phyloP scores from a whole-genome alignment of 2,113 vertebrate species.

The Mustela lutreola region DNA sequence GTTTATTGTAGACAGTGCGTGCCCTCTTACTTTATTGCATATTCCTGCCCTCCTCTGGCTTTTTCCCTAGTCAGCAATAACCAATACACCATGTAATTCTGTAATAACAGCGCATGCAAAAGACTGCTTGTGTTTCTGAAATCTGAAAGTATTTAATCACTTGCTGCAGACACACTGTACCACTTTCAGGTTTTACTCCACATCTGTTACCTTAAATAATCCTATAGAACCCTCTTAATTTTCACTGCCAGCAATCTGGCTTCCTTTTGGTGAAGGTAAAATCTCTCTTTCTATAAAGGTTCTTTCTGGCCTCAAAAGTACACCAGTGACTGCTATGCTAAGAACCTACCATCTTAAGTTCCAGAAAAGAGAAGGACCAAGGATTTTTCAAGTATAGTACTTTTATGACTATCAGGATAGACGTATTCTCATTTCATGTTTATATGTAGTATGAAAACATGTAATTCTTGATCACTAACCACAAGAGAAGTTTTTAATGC shows the following conservation, averaged over 20 bases:
- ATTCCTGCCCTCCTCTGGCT: neutral
- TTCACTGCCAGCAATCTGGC: conserved; percentile 54
- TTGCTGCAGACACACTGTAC: conserved; percentile 40
- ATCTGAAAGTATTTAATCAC: conserved; percentile 61
- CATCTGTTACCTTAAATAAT: conserved; percentile 68
- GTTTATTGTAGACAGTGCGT: neutral
- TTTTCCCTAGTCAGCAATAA: conserved; percentile 61
- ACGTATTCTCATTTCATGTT: neutral
- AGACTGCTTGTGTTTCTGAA: conserved; percentile 36
- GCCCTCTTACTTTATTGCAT: neutral
- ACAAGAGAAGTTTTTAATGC: neutral
- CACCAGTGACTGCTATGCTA: neutral
- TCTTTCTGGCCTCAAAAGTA: conserved; percentile 32
- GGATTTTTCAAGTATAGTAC: neutral
- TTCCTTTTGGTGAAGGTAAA: conserved; percentile 40
- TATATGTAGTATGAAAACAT: neutral
- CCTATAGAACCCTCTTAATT: conserved; percentile 65
- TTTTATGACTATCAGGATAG: neutral
- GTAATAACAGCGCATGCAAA: neutral
- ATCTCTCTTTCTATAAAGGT: conserved; percentile 26
- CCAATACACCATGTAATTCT: neutral
- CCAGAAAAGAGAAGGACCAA: conserved; percentile 8
- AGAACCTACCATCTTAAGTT: neutral
- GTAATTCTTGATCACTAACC: neutral
- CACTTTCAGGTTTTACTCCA: conserved; percentile 58